Evolutionary conservation across 2,888 invertebrate species (phyloP).

Genomic region (Drosophila anceps): DNA sequence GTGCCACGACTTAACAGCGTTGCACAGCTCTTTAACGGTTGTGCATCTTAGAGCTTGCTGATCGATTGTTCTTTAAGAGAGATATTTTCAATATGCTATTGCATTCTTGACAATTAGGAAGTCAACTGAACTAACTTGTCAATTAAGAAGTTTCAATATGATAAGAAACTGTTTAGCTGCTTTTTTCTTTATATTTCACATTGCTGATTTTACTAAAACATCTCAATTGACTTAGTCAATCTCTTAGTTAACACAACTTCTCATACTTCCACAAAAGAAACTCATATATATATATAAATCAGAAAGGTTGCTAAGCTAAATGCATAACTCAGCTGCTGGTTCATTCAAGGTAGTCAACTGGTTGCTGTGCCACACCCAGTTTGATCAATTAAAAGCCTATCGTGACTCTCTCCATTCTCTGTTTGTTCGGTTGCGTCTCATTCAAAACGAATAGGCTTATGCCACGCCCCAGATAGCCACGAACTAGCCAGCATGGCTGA

Average conservation of each 20-base stretch:
- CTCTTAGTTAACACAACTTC: not conserved
- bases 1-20: not conserved
- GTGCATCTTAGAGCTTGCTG: not conserved
- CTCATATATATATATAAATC: not conserved
- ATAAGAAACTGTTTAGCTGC: not conserved
- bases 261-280: not conserved
- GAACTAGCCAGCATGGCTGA: constrained; percentile 19
- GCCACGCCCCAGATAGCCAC: not conserved
- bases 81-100: not conserved
- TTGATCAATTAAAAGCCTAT: not conserved
- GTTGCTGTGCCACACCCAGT: constrained; percentile 4
- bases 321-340: not conserved
- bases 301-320: not conserved
- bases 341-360: not conserved
- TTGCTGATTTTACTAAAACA: no score
- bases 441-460: constrained; percentile 1
- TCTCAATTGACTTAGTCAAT: not conserved
- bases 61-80: not conserved
- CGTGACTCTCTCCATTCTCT: not conserved
- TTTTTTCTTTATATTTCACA: not conserved
- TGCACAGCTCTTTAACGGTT: not conserved
- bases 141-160: not conserved
- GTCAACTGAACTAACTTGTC: not conserved
- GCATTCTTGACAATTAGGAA: not conserved
- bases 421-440: not conserved